A percentile compares a stretch with the other conserved stretches of the same genome.
These are phyloP conservation scores for Diorhabda sublineata DNA, from an alignment of 1,140 invertebrate genomes.

Conservation along the genomic window DNA sequence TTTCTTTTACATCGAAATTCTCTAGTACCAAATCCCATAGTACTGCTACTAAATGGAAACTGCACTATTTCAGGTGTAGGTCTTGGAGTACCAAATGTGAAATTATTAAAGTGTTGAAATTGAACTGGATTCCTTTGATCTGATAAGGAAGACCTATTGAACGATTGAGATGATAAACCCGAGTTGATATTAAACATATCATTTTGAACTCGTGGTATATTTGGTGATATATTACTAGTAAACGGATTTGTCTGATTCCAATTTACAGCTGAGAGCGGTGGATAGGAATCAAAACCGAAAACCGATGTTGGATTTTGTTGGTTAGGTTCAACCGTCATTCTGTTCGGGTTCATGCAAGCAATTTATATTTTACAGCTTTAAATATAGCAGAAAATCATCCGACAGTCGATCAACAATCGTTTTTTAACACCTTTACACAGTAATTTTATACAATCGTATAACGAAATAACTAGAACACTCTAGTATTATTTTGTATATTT, in stretches of 20 bases:
- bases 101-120: constrained; percentile 8
- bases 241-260: constrained; percentile 10
- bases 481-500: too few relatives aligned
- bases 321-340: constrained; percentile 41
- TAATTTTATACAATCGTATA: too few relatives aligned
- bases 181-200: not conserved
- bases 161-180: not conserved
- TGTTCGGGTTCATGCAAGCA: constrained; percentile 25
- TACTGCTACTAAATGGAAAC: constrained; percentile 29
- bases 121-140: not conserved
- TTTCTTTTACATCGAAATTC: constrained; percentile 35
- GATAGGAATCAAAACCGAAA: constrained; percentile 35
- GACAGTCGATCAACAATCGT: too few relatives aligned
- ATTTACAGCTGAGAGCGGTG: constrained; percentile 10
- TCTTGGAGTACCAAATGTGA: constrained; percentile 26
- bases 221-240: not conserved
- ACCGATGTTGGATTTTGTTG: constrained; percentile 35
- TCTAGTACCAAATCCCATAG: constrained; percentile 12
- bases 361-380: constrained; percentile 10
- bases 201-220: too few relatives aligned
- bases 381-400: too few relatives aligned
- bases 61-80: constrained; percentile 21
- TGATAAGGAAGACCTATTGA: not conserved
- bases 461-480: too few relatives aligned
- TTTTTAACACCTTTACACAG: too few relatives aligned